Evolutionary conservation across 2,888 invertebrate species (phyloP).

Genomic region (Archips xylosteana): DNA sequence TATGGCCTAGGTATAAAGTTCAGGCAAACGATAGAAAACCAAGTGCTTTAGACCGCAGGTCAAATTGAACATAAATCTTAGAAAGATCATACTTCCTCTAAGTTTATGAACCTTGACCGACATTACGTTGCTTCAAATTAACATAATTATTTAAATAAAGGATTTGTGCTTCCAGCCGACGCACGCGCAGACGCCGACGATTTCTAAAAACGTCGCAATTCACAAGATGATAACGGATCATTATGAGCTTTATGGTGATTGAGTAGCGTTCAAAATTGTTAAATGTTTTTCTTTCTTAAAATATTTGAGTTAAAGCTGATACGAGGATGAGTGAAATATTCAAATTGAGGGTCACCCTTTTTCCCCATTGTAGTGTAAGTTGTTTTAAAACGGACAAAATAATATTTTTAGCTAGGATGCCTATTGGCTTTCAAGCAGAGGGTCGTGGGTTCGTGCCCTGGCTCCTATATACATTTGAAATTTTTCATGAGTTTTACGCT

Average conservation of each 20-base stretch:
- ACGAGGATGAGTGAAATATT: constrained; percentile 69
- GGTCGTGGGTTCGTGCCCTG: too few species aligned
- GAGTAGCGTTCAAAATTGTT: not conserved
- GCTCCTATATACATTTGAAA: too few species aligned
- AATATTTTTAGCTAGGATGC: too few species aligned
- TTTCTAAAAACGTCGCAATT: not conserved
- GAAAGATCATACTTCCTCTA: constrained; percentile 32
- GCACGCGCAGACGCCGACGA: constrained; percentile 55
- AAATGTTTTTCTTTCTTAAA: not conserved
- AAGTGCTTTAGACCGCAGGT: too few species aligned
- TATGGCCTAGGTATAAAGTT: too few species aligned
- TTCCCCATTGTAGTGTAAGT: not conserved
- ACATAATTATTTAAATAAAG: constrained; percentile 59
- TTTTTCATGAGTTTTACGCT: too few species aligned
- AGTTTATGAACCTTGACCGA: constrained; percentile 58
- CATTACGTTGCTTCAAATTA: constrained; percentile 43
- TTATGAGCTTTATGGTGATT: not conserved
- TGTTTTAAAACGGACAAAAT: too few species aligned
- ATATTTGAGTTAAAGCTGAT: not conserved
- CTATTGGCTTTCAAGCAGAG: too few species aligned
- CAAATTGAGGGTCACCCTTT: constrained; percentile 59
- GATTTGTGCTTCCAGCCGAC: constrained; percentile 60
- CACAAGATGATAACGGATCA: not conserved
- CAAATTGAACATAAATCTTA: constrained; percentile 5
- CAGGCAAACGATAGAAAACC: too few species aligned